These are phyloP conservation scores for Oscheius sp. DNA, from an alignment of 2,888 invertebrate genomes.

Conservation along the genomic window DNA sequence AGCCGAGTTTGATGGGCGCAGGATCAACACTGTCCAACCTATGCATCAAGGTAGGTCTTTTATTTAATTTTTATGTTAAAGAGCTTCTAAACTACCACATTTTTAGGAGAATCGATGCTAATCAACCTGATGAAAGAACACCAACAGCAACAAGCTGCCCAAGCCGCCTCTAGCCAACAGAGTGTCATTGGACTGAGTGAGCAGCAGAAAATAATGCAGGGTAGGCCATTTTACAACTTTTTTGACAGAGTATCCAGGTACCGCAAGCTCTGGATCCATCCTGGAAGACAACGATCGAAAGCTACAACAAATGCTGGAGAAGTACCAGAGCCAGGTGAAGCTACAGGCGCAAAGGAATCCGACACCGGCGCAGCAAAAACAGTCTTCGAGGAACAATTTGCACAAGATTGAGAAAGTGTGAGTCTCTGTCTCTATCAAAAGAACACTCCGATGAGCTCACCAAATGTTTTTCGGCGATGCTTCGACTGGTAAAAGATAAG, in stretches of 20 bases:
- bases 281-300: slow-evolving; percentile 58
- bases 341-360: slow-evolving; percentile 44
- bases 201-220: slow-evolving; percentile 23
- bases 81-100: slow-evolving; percentile 1
- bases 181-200: neutral
- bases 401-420: slow-evolving; percentile 42
- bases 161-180: slow-evolving; percentile 4
- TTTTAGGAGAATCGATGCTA: slow-evolving; percentile 38
- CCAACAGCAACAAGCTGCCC: slow-evolving; percentile 28
- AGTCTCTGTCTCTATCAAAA: slow-evolving; percentile 5
- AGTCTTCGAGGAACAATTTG: slow-evolving; percentile 37
- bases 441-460: too few species aligned
- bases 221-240: neutral
- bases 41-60: slow-evolving; percentile 37
- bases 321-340: slow-evolving; percentile 64
- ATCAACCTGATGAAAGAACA: slow-evolving; percentile 36
- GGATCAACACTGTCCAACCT: slow-evolving; percentile 53
- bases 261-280: slow-evolving; percentile 6
- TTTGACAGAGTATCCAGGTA: neutral
- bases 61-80: slow-evolving; percentile 2
- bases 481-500: too few species aligned
- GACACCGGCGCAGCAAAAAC: slow-evolving; percentile 23
- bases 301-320: slow-evolving; percentile 69
- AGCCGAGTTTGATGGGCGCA: slow-evolving; percentile 45
- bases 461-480: neutral